Percentiles rank a stretch among this genome's conserved stretches.
phyloP scores from a whole-genome alignment of 2,797 vertebrate species.

The Oreonectes daqikongensis region DNA sequence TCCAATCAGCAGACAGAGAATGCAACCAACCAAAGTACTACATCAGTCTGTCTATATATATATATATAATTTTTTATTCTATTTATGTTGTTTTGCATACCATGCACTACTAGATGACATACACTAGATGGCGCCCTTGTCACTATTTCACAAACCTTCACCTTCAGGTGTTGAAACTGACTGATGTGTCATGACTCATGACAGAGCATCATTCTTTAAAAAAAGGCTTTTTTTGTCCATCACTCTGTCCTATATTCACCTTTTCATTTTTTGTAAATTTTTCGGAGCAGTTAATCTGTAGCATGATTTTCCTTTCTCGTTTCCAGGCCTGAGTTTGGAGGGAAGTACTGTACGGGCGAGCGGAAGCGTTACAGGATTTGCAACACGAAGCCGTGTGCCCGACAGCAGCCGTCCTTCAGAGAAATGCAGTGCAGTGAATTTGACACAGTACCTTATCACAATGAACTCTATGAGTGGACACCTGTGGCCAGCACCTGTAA shows the following conservation, averaged over 20 bases:
- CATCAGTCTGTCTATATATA: too few relatives aligned
- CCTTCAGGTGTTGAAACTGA: too few relatives aligned
- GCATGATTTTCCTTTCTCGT: constrained; percentile 13
- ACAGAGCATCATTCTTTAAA: too few relatives aligned
- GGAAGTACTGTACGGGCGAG: constrained; percentile 94
- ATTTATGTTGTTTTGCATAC: background rate
- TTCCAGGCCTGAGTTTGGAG: constrained; percentile 90
- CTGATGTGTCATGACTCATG: too few relatives aligned
- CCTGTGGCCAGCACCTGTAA: constrained; percentile 84
- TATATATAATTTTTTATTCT: too few relatives aligned
- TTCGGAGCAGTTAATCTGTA: background rate
- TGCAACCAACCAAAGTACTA: constrained; percentile 93
- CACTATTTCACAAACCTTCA: too few relatives aligned
- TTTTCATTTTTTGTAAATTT: constrained; percentile 4
- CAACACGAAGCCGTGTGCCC: constrained; percentile 82
- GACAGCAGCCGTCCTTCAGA: constrained; percentile 82
- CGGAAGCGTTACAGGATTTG: constrained; percentile 92
- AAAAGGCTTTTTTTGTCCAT: too few relatives aligned
- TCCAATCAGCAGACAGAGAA: constrained; percentile 88
- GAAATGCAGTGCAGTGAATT: constrained; percentile 99
- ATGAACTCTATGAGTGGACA: constrained; percentile 90
- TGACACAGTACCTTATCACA: constrained; percentile 91
- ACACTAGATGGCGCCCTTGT: constrained; percentile 13
- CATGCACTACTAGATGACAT: background rate
- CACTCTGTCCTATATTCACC: too few relatives aligned